Base-by-base conservation (phyloP, 2,113 vertebrate species). In the Semnornis frantzii region DNA sequence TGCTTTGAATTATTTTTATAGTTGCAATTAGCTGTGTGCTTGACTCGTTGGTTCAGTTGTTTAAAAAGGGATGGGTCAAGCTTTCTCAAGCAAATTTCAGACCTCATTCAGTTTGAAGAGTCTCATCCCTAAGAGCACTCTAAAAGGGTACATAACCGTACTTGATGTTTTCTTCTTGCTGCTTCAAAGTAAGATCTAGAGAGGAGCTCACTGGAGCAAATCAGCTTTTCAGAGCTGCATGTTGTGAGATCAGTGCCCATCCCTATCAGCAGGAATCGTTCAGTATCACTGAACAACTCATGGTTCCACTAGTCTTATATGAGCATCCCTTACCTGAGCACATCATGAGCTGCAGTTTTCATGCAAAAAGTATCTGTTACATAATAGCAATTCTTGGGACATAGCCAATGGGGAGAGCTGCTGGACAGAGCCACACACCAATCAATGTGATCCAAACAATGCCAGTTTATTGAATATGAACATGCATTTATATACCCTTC, bases 31-130 rank as follows among this genome's bases (percentile, higher is more conserved):
- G 54, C 73, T 70, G 5, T 39, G 69, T 55, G 70, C 85, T 82
- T 64, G 64, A 54, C 85, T 97, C 85, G 58, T 91, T 92, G 85
- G 71, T 90, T 93, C 91, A 78, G 93, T 94, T 94, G 60, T 90
- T 94, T 95, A 85, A 66, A 75, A 94, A 90, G 81, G 81, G 57
- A 82, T 20, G 46, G 78, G 63, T 73, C 87, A 93, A 86, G 76
- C 54, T 69, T 96, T 83, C 69, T 93, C 65, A 86, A 82, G 73
- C 60, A 75, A 64, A 95, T 93, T 86, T 82, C 65, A 92, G 81
- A 89, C 63, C 37, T 87, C 72, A 50, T 89, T 96, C 93, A 91
- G 21, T 70, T 69, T 87, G 68, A 85, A 71, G 79, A 59, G n/a
- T 70, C 58, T 92, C 54, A 39, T 94, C 37, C 68, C 39, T 78